Conservation (phyloP, 2,888 invertebrate species). For the Ceramica pisi region DNA sequence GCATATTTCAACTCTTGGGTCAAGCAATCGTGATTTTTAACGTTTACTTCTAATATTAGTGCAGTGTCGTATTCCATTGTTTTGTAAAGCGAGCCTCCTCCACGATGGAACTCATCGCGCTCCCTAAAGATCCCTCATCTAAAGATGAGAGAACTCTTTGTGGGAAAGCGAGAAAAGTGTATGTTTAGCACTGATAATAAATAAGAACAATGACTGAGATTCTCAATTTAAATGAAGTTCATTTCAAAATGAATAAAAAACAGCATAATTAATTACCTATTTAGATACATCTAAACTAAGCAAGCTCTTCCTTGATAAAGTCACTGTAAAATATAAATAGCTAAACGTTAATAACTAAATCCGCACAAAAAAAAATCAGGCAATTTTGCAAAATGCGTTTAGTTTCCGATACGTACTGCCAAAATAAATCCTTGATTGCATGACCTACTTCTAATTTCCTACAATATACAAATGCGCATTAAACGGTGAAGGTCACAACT, state of each 20-base stretch:
- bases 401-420: background rate
- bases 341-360: background rate
- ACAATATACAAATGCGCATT: constrained; percentile 22
- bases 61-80: constrained; percentile 58
- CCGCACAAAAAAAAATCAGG: background rate
- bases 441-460: background rate
- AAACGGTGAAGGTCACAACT: constrained; percentile 31
- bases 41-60: constrained; percentile 16
- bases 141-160: background rate
- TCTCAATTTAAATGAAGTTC: too few species aligned
- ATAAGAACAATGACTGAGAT: too few species aligned
- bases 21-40: too few species aligned
- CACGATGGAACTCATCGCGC: constrained; percentile 32
- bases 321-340: too few species aligned
- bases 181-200: background rate
- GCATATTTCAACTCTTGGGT: too few species aligned
- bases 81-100: constrained; percentile 32
- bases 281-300: too few species aligned
- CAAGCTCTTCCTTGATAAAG: too few species aligned
- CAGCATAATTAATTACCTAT: too few species aligned
- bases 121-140: constrained; percentile 12
- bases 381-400: background rate
- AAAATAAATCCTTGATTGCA: background rate
- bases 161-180: too few species aligned
- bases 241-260: too few species aligned